Evolutionary conservation across 30 jellyfish, hydroid and myxozoan species (phyloP).

Genomic region (Aurelia coerulea): DNA sequence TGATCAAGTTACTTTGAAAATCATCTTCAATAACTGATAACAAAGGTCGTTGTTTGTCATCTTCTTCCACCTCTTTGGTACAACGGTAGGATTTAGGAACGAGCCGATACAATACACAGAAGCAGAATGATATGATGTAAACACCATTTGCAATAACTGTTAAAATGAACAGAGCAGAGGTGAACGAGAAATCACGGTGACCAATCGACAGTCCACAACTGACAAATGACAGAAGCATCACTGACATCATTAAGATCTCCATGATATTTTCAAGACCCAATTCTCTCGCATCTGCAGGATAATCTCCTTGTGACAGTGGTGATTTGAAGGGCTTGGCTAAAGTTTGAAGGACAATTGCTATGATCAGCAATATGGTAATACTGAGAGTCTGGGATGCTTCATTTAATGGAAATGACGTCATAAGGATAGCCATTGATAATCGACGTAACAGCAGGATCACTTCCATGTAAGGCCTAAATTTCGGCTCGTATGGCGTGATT

Average conservation of each 20-base stretch:
- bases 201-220: slow-evolving; percentile 42
- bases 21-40: too few species aligned
- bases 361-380: slow-evolving; percentile 22
- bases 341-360: slow-evolving; percentile 41
- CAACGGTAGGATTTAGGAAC: background rate
- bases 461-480: slow-evolving; percentile 40
- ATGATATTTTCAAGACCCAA: slow-evolving; percentile 43
- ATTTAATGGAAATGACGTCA: slow-evolving; percentile 23
- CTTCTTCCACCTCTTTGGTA: too few species aligned
- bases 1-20: too few species aligned
- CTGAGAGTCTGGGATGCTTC: slow-evolving; percentile 16
- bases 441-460: slow-evolving; percentile 34
- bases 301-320: background rate
- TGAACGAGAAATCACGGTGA: background rate
- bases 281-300: background rate
- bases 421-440: slow-evolving; percentile 29
- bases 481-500: slow-evolving; percentile 22
- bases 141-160: slow-evolving; percentile 1
- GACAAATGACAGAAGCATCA: slow-evolving; percentile 35
- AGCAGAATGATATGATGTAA: slow-evolving; percentile 1
- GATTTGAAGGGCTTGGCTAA: slow-evolving; percentile 29
- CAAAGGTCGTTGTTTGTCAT: too few species aligned
- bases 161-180: slow-evolving; percentile 3
- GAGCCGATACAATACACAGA: slow-evolving; percentile 22
- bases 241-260: slow-evolving; percentile 41